phyloP scores from a whole-genome alignment of 2,113 vertebrate genomes.

The Dolichotis patagonum region DNA sequence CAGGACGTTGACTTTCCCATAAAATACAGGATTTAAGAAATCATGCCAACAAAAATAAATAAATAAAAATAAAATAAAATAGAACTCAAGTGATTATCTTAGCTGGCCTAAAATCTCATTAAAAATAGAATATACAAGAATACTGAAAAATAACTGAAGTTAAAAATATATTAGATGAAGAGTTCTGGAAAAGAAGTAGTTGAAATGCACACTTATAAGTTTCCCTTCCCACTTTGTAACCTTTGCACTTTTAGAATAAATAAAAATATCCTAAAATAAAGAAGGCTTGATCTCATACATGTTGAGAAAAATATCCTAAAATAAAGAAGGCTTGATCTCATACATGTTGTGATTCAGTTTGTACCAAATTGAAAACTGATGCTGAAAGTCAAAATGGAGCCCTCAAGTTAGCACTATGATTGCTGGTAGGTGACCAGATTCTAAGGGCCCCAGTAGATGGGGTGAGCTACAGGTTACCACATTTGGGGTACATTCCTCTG shows the following conservation, averaged over 20 bases:
- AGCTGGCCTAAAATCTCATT: background rate
- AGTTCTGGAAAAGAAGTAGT: background rate
- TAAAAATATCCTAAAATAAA: conserved; percentile 37
- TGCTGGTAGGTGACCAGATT: background rate
- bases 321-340: background rate
- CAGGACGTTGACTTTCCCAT: background rate
- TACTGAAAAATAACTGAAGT: conserved; percentile 19
- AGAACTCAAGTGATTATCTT: background rate
- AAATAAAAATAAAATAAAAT: background rate
- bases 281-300: background rate
- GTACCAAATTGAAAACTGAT: background rate
- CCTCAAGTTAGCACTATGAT: too few relatives aligned
- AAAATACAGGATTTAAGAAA: background rate
- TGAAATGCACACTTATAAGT: background rate
- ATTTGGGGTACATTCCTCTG: background rate
- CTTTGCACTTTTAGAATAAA: conserved; percentile 28
- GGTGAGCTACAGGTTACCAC: background rate
- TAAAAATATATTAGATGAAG: conserved; percentile 28
- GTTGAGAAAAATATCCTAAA: conserved; percentile 1
- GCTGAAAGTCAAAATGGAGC: background rate
- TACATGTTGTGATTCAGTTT: background rate
- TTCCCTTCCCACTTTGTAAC: background rate
- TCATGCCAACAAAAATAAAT: background rate
- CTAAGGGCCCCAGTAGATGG: background rate
- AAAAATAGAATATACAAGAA: conserved; percentile 51